Conservation (phyloP, 2,797 vertebrate genomes). For the Premnoplex brunnescens region DNA sequence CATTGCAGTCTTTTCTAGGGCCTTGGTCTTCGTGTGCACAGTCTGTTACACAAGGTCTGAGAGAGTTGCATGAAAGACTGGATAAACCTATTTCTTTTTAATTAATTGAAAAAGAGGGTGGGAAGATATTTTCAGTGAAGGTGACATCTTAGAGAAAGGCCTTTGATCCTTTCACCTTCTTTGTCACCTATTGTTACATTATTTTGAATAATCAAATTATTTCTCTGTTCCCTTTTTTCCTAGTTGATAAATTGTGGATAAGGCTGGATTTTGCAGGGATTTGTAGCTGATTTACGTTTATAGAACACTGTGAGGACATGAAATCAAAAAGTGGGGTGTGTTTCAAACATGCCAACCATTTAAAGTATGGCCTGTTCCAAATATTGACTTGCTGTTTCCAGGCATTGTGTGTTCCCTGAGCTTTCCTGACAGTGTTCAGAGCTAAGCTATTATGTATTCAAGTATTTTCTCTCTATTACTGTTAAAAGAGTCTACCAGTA, state of each 20-base stretch:
- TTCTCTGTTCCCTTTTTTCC: neutral
- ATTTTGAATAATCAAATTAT: neutral
- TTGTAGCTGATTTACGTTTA: neutral
- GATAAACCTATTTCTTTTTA: neutral
- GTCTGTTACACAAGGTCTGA: neutral
- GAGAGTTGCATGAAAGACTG: neutral
- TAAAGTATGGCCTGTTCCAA: neutral
- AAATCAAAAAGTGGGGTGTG: neutral
- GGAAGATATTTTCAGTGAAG: neutral
- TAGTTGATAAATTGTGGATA: neutral
- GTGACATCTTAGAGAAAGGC: neutral
- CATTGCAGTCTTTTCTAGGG: slow-evolving; percentile 19
- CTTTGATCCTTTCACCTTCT: neutral
- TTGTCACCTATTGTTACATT: neutral
- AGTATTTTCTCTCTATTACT: neutral
- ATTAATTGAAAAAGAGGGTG: neutral
- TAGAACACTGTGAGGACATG: neutral
- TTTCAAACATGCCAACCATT: neutral
- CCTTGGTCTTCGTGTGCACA: neutral
- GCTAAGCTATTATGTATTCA: neutral
- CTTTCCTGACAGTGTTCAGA: neutral
- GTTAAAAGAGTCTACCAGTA: neutral
- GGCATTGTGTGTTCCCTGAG: neutral
- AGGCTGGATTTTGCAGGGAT: neutral
- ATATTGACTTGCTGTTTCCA: neutral